These are phyloP conservation scores for Podarcis cretensis DNA, from an alignment of 2,113 vertebrate species.

Conservation along the genomic window DNA sequence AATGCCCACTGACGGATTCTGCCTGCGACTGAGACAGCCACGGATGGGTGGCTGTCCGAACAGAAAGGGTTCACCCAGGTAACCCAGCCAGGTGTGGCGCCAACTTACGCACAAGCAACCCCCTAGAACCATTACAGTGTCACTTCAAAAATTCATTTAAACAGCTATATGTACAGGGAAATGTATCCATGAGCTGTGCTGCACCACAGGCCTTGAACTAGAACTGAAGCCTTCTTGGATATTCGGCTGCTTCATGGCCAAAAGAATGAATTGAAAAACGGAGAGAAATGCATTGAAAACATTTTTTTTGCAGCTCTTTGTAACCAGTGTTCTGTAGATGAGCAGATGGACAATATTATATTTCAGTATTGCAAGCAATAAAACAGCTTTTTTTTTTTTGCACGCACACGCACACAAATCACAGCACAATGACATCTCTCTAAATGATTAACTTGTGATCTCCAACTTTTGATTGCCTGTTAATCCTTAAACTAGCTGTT, in stretches of 20 bases:
- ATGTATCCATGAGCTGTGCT: conserved; percentile 35
- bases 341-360: conserved; percentile 63
- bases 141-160: background rate
- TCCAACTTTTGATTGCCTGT: conserved; percentile 50
- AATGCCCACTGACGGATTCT: too few species aligned
- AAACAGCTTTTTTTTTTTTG: conserved; percentile 36
- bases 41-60: too few species aligned
- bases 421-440: conserved; percentile 35
- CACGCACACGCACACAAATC: conserved; percentile 34
- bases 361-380: conserved; percentile 58
- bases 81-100: too few species aligned
- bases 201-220: conserved; percentile 64
- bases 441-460: conserved; percentile 54
- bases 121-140: too few species aligned
- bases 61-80: too few species aligned
- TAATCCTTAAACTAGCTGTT: conserved; percentile 25
- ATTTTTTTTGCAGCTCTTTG: conserved; percentile 60
- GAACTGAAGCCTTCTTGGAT: conserved; percentile 54
- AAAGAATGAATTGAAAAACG: conserved; percentile 59
- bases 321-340: conserved; percentile 59
- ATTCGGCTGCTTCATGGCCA: conserved; percentile 65
- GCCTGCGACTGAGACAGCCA: too few species aligned
- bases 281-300: background rate
- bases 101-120: too few species aligned
- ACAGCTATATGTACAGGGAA: background rate